Percentiles rank a stretch among this genome's conserved stretches.
Evolutionary conservation across 2,797 vertebrate species (phyloP).

Genomic region (Enteromius anoplus): DNA sequence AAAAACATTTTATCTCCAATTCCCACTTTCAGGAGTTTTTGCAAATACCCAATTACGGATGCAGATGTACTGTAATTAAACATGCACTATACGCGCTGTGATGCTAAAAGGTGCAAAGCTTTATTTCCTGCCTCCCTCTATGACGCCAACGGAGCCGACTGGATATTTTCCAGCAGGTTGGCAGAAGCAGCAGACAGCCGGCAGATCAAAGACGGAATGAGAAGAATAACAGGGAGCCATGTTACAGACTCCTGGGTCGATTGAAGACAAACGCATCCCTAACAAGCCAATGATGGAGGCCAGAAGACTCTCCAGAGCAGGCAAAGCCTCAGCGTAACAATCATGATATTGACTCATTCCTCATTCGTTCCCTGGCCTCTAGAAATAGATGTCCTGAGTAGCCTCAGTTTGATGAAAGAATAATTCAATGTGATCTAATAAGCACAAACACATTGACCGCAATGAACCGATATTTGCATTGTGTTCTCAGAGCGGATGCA

Average conservation of each 20-base stretch:
- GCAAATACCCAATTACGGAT: background rate
- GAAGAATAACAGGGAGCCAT: conserved; percentile 57
- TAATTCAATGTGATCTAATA: conserved; percentile 40
- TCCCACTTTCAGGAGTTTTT: conserved; percentile 3
- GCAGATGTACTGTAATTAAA: conserved; percentile 1
- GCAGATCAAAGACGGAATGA: conserved; percentile 51
- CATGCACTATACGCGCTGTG: background rate
- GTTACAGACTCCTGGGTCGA: conserved; percentile 52
- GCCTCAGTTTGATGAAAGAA: conserved; percentile 34
- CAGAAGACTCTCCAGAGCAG: conserved; percentile 64
- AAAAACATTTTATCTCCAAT: background rate
- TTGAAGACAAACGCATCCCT: conserved; percentile 70
- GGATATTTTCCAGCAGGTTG: conserved; percentile 41
- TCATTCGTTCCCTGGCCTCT: conserved; percentile 61
- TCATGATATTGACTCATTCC: conserved; percentile 72
- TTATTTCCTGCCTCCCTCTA: conserved; percentile 5
- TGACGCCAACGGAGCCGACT: background rate
- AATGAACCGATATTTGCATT: conserved; percentile 35
- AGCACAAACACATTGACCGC: conserved; percentile 44
- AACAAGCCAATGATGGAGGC: conserved; percentile 73
- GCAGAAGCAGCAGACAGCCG: conserved; percentile 62
- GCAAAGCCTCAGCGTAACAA: conserved; percentile 62
- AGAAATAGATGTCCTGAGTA: conserved; percentile 60
- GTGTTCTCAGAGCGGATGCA: conserved; percentile 18
- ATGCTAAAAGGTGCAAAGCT: conserved; percentile 24